These are phyloP conservation scores for Drosophila nikananu DNA, from an alignment of 1,140 invertebrate species.

Conservation along the genomic window DNA sequence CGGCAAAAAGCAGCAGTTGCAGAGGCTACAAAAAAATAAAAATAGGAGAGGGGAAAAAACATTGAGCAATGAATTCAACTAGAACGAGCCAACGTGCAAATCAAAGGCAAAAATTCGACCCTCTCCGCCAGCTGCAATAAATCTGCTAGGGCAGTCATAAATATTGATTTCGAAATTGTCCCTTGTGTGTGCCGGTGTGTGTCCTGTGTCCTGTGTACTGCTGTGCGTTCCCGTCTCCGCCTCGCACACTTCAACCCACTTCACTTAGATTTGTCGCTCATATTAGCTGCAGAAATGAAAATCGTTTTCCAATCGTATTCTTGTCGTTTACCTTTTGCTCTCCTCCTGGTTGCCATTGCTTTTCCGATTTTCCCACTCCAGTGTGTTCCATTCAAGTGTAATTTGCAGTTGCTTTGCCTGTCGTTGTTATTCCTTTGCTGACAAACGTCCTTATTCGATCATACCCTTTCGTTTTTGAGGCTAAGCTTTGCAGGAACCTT, in stretches of 20 bases:
- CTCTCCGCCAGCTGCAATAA: slow-evolving; percentile 66
- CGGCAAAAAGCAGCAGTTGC: slow-evolving; percentile 60
- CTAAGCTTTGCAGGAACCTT: neutral
- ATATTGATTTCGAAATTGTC: slow-evolving; percentile 83
- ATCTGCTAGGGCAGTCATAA: slow-evolving; percentile 80
- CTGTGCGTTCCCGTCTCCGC: slow-evolving; percentile 1
- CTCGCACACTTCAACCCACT: slow-evolving; percentile 31
- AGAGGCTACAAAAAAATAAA: slow-evolving; percentile 6
- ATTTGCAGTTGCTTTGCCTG: slow-evolving; percentile 72
- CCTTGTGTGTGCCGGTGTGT: slow-evolving; percentile 22
- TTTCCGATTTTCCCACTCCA: slow-evolving; percentile 28
- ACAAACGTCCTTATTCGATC: slow-evolving; percentile 34
- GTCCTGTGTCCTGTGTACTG: slow-evolving; percentile 9
- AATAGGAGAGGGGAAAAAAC: neutral
- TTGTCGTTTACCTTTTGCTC: slow-evolving; percentile 74
- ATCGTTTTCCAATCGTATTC: slow-evolving; percentile 82
- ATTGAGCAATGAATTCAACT: slow-evolving; percentile 25
- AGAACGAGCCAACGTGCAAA: slow-evolving; percentile 67
- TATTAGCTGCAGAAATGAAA: slow-evolving; percentile 84
- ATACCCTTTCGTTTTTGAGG: neutral
- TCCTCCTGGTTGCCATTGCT: slow-evolving; percentile 31
- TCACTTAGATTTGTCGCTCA: slow-evolving; percentile 79
- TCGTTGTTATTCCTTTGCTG: slow-evolving; percentile 61
- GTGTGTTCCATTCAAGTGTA: slow-evolving; percentile 57
- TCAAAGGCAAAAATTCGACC: slow-evolving; percentile 59